A percentile compares a stretch with the other conserved stretches of the same genome.
phyloP scores from a whole-genome alignment of 2,113 vertebrate species.

The Cepphus grylle region DNA sequence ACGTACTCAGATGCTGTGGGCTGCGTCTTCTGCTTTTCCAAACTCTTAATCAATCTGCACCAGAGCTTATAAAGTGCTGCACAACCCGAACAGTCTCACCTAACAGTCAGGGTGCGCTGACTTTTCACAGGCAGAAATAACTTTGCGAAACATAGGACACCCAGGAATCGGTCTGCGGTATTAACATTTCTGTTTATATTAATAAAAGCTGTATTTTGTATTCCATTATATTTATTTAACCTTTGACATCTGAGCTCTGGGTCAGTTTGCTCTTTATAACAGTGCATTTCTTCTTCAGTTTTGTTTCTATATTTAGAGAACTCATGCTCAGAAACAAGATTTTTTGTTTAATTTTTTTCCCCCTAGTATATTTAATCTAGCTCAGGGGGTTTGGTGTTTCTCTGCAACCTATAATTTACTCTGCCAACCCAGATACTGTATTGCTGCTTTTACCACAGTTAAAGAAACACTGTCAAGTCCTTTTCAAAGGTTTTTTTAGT shows the following conservation, averaged over 20 bases:
- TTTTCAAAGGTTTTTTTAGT: background rate
- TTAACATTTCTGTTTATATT: constrained; percentile 1
- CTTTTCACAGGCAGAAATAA: background rate
- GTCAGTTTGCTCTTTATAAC: background rate
- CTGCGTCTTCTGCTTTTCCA: background rate
- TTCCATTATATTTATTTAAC: constrained; percentile 11
- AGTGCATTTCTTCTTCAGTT: background rate
- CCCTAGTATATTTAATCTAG: background rate
- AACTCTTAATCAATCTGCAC: background rate
- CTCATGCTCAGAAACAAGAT: background rate
- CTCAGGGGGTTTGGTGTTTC: background rate
- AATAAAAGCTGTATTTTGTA: constrained; percentile 2
- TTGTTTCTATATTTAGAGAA: constrained; percentile 31
- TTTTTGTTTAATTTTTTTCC: background rate
- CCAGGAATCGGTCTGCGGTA: background rate
- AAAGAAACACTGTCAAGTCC: background rate
- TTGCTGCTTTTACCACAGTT: background rate
- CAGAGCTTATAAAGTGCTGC: background rate
- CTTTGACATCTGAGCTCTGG: background rate
- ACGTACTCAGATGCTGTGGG: background rate
- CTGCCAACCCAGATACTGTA: constrained; percentile 3
- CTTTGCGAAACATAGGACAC: background rate
- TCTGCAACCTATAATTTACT: constrained; percentile 22
- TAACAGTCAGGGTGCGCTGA: background rate
- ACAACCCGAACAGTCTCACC: background rate